Evolutionary conservation across 2,797 vertebrate genomes (phyloP).

Genomic region (Podarcis lilfordi): DNA sequence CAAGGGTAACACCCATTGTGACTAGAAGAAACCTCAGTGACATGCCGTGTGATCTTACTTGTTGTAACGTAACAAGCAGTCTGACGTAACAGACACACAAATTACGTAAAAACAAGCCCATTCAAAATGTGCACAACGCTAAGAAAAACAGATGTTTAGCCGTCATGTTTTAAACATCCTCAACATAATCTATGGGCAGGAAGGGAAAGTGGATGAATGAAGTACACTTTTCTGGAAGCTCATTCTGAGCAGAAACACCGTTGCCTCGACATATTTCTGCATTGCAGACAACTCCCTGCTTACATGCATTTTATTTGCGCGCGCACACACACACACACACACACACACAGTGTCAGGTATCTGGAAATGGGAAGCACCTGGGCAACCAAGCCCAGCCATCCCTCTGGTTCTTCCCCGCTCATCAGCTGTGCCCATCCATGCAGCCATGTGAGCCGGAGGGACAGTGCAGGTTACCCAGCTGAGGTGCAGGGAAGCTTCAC

Average conservation of each 20-base stretch:
- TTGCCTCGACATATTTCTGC: accelerated
- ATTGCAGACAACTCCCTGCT: background rate
- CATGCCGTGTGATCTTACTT: constrained; percentile 57
- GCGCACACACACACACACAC: no score
- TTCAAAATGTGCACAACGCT: constrained; percentile 43
- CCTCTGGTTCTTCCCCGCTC: no score
- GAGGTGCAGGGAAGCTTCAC: no score
- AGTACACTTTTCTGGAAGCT: constrained; percentile 9
- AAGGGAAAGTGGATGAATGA: constrained; percentile 29
- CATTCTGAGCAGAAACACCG: background rate
- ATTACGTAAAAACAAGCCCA: constrained; percentile 69
- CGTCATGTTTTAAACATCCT: constrained; percentile 49
- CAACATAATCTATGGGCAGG: constrained; percentile 30
- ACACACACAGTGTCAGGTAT: no score
- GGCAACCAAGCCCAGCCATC: no score
- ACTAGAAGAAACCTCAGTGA: constrained; percentile 57
- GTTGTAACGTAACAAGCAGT: constrained; percentile 63
- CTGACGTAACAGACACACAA: constrained; percentile 52
- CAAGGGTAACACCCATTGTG: constrained; percentile 45
- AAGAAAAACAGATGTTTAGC: constrained; percentile 45
- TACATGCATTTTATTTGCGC: no score
- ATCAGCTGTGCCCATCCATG: no score
- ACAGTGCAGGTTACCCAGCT: no score
- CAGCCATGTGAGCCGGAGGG: no score
- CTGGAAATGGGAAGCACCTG: no score